phyloP scores from a whole-genome alignment of 23 tunicate genomes.

The Ciona savignyi region DNA sequence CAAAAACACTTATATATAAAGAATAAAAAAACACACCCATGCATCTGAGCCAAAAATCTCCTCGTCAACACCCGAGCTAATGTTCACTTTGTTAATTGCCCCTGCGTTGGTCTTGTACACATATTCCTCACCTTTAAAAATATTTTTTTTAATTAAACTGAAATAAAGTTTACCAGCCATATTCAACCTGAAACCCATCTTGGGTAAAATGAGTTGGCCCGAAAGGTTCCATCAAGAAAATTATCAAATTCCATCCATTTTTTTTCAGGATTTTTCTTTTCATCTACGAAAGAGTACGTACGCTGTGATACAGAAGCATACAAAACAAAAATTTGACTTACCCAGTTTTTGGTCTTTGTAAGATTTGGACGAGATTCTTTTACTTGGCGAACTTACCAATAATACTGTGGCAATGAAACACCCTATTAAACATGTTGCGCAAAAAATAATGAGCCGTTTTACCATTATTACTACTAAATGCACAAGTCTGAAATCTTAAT shows the following conservation, averaged over 20 bases:
- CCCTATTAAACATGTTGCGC: background rate
- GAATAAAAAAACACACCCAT: no score
- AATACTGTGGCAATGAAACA: background rate
- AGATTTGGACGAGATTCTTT: no score
- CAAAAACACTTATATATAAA: no score
- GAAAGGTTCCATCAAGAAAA: conserved; percentile 47
- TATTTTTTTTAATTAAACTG: no score
- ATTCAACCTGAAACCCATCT: conserved; percentile 64
- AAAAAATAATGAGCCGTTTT: no score
- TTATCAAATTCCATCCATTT: conserved; percentile 54
- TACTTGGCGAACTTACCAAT: no score
- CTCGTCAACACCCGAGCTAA: background rate
- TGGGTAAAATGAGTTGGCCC: conserved; percentile 44
- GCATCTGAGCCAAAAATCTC: background rate
- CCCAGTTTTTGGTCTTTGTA: no score
- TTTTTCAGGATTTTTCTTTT: conserved; percentile 4
- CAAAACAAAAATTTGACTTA: no score
- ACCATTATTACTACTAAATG: no score
- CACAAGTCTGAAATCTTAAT: no score
- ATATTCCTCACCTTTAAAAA: background rate
- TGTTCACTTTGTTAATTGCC: background rate
- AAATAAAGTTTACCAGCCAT: no score
- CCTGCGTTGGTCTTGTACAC: background rate
- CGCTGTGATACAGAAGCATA: no score
- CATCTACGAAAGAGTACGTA: background rate